Evolutionary conservation across 2,797 vertebrate genomes (phyloP), one percentile per base, ranked within the genome.

Genomic region (Lateolabrax maculatus): DNA sequence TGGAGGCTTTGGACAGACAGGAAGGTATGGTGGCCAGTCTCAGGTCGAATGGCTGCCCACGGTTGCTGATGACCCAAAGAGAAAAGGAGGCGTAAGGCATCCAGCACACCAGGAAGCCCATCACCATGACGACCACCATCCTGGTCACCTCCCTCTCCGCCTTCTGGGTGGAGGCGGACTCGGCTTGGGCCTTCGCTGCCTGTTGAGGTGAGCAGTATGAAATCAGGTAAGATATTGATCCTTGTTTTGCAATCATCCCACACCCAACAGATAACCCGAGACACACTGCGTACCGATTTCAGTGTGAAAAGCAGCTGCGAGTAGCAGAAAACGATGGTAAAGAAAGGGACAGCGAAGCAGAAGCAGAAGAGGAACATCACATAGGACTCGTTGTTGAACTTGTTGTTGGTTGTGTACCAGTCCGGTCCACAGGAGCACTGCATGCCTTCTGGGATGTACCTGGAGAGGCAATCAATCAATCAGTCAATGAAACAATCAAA

Each of bases 101-200:
- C 85, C 90, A 96, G 90, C 95, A 96, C 16, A 96, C 76, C 67
- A 96, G 86, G 85, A 96, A 96, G 9, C 94, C 95, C 4, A 94
- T 0, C 43, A 96, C 94, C 96, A 96, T 96, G 76, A 96, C 61
- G 2, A 96, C 86, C 74, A 96, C 95, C 96, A 96, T 96, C 87
- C 87, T 94, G 60, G 94, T 95, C 65, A 96, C 95, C 87, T 96
- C 95, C 68, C 56, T 85, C 84, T 97, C 96, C 3, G 95, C 96
- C 79, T 96, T 95, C 91, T 96, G 96, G 21, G 95, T 96, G 15
- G 93, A 95, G 48, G 84, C 96, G 5, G 95, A 96, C 75, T 96
- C 95, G n/a, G 94, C 92, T 67, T 96, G 96, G 80, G 92, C 93
- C 88, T 91, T 94, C 0, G 95, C 95, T 61, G 94, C 95, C 95